Evolutionary conservation across 2,113 vertebrate genomes (phyloP).

Genomic region (Phasianus colchicus): DNA sequence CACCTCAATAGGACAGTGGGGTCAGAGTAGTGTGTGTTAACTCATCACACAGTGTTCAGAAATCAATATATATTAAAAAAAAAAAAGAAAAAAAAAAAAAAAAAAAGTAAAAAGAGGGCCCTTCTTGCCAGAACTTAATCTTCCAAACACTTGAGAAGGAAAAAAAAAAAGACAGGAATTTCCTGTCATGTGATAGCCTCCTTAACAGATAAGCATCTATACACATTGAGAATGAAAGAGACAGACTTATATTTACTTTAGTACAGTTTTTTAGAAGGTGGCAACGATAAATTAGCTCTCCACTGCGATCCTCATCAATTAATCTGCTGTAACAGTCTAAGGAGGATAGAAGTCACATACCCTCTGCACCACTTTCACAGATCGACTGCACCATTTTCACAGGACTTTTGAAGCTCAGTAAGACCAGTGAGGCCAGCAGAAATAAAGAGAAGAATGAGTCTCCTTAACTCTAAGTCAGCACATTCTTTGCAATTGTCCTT

Average conservation of each 20-base stretch:
- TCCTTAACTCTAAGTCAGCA: neutral
- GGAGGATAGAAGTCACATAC: neutral
- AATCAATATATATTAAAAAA: neutral
- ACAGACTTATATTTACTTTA: neutral
- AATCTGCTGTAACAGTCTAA: neutral
- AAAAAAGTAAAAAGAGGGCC: neutral
- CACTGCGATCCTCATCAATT: conserved; percentile 5
- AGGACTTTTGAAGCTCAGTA: neutral
- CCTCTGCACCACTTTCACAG: neutral
- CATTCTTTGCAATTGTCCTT: neutral
- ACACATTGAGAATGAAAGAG: neutral
- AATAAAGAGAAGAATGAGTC: neutral
- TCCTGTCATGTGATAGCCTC: neutral
- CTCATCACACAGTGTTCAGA: neutral
- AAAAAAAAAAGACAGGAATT: neutral
- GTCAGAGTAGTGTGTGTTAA: neutral
- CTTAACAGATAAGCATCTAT: neutral
- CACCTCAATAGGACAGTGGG: neutral
- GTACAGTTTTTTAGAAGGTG: neutral
- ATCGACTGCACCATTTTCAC: neutral
- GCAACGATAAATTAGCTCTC: neutral
- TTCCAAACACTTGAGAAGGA: neutral
- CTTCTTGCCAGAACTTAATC: neutral
- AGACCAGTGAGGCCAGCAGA: neutral
- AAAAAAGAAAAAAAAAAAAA: neutral